Evolutionary conservation across 2,113 vertebrate genomes (phyloP), one percentile per base, ranked within the genome.

Genomic region (Prietella phreatophila): DNA sequence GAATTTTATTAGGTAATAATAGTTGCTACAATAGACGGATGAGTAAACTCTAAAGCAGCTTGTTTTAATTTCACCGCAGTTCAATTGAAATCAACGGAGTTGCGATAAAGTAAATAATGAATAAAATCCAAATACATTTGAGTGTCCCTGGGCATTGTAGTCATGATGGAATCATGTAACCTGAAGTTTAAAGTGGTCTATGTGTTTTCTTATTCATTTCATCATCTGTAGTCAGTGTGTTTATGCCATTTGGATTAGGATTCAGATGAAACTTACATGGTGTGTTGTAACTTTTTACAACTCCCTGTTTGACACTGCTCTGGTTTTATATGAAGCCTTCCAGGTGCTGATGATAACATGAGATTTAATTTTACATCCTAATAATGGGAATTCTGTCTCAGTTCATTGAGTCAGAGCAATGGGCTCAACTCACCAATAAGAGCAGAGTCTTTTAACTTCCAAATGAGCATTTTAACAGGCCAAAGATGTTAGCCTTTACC

Each of bases 1-100:
- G 39, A 82, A 75, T 75, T 65, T 27, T 85, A 82, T 86, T 78
- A 55, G 82, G 84, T 55, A 86, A 76, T 55, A 25, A 80, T 87
- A n/a, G 67, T 14, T n/a, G 33, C 3, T 47, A 4, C 84, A 75
- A 82, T 86, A 80, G 73, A 60, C 30, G 47, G 39, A 55, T 60
- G 39, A 78, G 75, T 55, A 19, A 83, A 75, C 42, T 79, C 75
- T 50, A 47, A 69, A 76, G 71, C 25, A 47, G 22, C 39, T 76
- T 27, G 20, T 25, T 75, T 61, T 47, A 78, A 75, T 79, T 69
- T 75, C 58, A 33, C 30, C 33, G 39, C 25, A 81, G 42, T 88
- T 85, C 86, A 22, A 10, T 47, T 63, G 33, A 65, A 65, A 22
- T 88, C 63, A 88, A 76, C 61, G 60, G 60, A 82, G 53, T 73